These are phyloP conservation scores for Lepidurus apus DNA, from an alignment of 1,140 invertebrate species.

Conservation along the genomic window DNA sequence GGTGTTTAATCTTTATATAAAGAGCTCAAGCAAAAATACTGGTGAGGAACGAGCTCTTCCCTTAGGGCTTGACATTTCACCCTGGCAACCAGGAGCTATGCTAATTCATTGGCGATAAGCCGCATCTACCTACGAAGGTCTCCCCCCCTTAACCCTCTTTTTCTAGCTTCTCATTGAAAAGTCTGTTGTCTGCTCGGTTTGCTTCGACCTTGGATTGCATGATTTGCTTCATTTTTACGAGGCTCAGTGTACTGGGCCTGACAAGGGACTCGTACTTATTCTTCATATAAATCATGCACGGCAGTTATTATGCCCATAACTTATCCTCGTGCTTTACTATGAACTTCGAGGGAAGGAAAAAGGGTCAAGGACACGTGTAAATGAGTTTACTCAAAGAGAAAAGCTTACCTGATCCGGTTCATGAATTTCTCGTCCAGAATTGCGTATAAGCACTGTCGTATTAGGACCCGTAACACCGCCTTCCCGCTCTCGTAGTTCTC, in stretches of 20 bases:
- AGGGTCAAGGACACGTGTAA: too few species aligned
- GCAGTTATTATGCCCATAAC: too few species aligned
- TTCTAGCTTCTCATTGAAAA: neutral
- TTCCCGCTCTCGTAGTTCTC: neutral
- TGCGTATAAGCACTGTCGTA: constrained; percentile 3
- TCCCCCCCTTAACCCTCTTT: neutral
- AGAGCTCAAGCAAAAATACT: neutral
- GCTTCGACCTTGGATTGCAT: too few species aligned
- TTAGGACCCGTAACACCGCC: neutral
- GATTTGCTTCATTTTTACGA: too few species aligned
- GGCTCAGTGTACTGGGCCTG: too few species aligned
- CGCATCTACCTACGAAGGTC: neutral
- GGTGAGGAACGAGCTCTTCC: neutral
- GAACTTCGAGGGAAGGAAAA: too few species aligned
- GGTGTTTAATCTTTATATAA: neutral
- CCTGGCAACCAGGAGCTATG: neutral
- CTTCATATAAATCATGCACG: too few species aligned
- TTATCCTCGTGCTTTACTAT: too few species aligned
- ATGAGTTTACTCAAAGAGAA: too few species aligned
- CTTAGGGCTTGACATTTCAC: constrained; percentile 10
- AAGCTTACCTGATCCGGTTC: neutral
- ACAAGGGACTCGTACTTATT: too few species aligned
- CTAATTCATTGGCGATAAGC: neutral
- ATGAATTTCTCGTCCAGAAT: neutral
- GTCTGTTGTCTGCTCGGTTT: too few species aligned